Evolutionary conservation across 2,113 vertebrate genomes (phyloP).

Genomic region (Varanus salvator): DNA sequence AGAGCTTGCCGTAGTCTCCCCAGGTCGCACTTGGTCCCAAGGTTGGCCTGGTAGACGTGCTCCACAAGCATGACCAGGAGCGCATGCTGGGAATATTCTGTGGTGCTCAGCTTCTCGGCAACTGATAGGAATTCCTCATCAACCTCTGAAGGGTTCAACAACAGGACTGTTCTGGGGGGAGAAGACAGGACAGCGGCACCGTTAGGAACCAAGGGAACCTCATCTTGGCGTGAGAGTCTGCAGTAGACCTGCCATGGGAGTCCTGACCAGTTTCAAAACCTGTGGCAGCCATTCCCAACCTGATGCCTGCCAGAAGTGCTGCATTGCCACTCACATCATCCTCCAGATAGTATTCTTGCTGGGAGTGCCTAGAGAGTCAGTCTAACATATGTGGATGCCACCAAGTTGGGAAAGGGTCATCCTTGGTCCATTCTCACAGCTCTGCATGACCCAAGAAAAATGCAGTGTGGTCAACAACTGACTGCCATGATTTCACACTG

Average conservation of each 20-base stretch:
- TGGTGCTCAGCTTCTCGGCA: slow-evolving; percentile 82
- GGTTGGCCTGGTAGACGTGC: slow-evolving; percentile 90
- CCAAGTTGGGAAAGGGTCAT: too few relatives aligned
- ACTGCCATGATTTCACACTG: background rate
- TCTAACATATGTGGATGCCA: too few relatives aligned
- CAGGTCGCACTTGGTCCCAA: slow-evolving; percentile 84
- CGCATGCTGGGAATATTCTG: slow-evolving; percentile 72
- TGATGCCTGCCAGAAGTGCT: too few relatives aligned
- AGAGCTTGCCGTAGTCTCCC: slow-evolving; percentile 77
- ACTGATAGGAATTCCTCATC: slow-evolving; percentile 87
- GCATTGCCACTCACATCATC: too few relatives aligned
- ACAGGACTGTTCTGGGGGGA: slow-evolving; percentile 85
- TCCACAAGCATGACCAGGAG: slow-evolving; percentile 83
- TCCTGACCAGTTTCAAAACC: background rate
- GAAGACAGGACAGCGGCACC: fast-evolving
- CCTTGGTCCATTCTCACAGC: background rate
- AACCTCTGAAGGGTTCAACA: slow-evolving; percentile 90
- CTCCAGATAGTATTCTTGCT: too few relatives aligned
- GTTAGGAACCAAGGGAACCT: background rate
- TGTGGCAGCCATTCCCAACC: background rate
- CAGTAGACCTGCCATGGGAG: background rate
- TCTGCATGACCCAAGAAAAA: background rate
- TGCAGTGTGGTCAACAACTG: background rate
- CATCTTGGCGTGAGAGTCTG: background rate
- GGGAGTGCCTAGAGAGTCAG: too few relatives aligned